A percentile compares a stretch with the other conserved stretches of the same genome.
These are phyloP conservation scores for Argyrosomus regius DNA, from an alignment of 2,797 vertebrate species.

Conservation along the genomic window DNA sequence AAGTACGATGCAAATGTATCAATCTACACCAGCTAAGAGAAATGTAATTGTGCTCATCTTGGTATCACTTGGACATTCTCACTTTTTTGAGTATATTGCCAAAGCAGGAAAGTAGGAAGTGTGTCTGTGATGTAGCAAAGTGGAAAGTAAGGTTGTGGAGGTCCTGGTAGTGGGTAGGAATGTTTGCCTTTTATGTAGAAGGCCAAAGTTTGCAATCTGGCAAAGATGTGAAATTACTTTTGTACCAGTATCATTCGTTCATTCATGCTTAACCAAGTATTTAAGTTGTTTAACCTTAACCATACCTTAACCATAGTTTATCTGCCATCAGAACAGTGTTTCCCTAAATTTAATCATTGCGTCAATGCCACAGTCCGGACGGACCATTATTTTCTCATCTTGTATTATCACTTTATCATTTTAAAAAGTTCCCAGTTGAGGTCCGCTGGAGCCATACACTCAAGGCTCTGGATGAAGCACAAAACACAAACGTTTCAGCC, in stretches of 20 bases:
- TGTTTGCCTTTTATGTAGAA: background rate
- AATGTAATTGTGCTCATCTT: too few relatives aligned
- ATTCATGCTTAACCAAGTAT: background rate
- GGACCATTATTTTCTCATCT: background rate
- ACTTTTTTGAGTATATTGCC: background rate
- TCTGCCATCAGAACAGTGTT: too few relatives aligned
- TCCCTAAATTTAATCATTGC: too few relatives aligned
- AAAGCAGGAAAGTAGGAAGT: background rate
- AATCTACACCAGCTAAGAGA: too few relatives aligned
- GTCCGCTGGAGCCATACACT: background rate
- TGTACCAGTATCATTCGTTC: background rate
- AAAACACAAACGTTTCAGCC: background rate
- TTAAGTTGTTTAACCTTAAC: background rate
- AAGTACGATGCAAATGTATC: too few relatives aligned
- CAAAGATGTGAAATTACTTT: background rate
- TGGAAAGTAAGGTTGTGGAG: too few relatives aligned
- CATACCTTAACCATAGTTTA: background rate
- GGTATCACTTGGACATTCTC: too few relatives aligned
- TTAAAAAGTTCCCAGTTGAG: background rate
- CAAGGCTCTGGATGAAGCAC: slow-evolving; percentile 1
- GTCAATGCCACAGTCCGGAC: too few relatives aligned
- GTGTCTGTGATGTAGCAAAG: background rate
- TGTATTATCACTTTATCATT: background rate
- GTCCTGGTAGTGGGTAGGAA: too few relatives aligned
- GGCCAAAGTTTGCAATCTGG: background rate